Evolutionary conservation across 2,797 vertebrate genomes (phyloP), one percentile per base, ranked within the genome.

Genomic region (Hyperoplus immaculatus): DNA sequence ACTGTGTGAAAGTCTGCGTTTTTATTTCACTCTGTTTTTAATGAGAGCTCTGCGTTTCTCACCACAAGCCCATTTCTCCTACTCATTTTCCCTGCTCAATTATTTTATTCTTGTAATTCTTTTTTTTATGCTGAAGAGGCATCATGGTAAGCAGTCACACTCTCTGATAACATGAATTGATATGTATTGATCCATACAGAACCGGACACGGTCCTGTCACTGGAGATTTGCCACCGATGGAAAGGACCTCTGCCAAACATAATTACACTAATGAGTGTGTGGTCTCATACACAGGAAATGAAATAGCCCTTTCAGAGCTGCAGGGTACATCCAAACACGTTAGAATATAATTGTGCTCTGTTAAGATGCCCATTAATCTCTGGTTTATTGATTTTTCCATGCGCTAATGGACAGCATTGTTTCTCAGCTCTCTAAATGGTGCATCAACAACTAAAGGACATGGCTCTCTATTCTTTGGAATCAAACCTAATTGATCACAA

Each of bases 291-390:
- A 65, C 77, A 83, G 86, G 85, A 89, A 89, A 86, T 87, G 53
- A 89, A 88, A 81, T 41, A 62, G 86, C 81, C 50, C 72, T 87
- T 80, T 89, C 49, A 75, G 88, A 78, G 87, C 85, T 49, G 77
- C 41, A 80, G 78, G 84, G 41, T 54, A 74, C 83, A 72, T 84
- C 85, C 81, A 78, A 68, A 88, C 89, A 89, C 68, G 45, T 60
- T 57, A 77, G 69, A 83, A 82, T 88, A 87, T 88, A 89, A 91
- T 87, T 87, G 88, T 74, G 62, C 77, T 80, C 86, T 56, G 88
- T 90, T 90, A 93, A 89, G 82, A 89, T 70, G 78, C 69, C 84
- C 87, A 89, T 92, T 90, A 82, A 92, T 92, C 91, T 87, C 42
- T n/a, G 61, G 38, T 14, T 58, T 69, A 93, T 93, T 81, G 91